Evolutionary conservation across 2,888 invertebrate species (phyloP).

Genomic region (Apoderus coryli): DNA sequence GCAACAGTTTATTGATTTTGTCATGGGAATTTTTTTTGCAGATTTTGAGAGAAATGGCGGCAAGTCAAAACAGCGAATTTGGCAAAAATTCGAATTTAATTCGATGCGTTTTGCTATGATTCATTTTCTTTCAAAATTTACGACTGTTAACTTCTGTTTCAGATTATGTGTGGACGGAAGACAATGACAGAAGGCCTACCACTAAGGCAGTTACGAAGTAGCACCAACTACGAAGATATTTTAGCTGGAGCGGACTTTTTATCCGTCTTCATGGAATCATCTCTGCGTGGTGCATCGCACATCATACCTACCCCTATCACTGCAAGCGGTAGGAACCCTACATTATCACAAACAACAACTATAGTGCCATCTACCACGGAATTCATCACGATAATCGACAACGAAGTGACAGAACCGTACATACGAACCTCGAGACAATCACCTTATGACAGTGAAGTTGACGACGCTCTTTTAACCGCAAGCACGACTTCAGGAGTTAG

Average conservation of each 20-base stretch:
- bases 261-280: constrained; percentile 31
- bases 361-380: constrained; percentile 3
- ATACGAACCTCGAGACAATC: constrained; percentile 17
- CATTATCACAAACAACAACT: neutral
- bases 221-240: constrained; percentile 29
- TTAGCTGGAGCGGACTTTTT: constrained; percentile 35
- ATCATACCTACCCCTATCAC: constrained; percentile 16
- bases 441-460: constrained; percentile 14
- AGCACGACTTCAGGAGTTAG: neutral
- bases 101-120: too few species aligned
- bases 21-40: too few species aligned
- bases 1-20: too few species aligned
- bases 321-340: too few species aligned
- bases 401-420: constrained; percentile 12
- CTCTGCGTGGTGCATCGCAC: constrained; percentile 19
- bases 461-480: too few species aligned
- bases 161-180: too few species aligned
- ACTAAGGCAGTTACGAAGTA: neutral
- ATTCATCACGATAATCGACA: constrained; percentile 12
- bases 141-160: too few species aligned
- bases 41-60: too few species aligned
- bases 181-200: too few species aligned
- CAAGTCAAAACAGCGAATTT: too few species aligned
- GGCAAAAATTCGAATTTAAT: too few species aligned
- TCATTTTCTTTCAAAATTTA: too few species aligned